Percentiles rank a stretch among this genome's conserved stretches.
phyloP scores from a whole-genome alignment of 1,140 invertebrate species.

The Zaprionus taronus region DNA sequence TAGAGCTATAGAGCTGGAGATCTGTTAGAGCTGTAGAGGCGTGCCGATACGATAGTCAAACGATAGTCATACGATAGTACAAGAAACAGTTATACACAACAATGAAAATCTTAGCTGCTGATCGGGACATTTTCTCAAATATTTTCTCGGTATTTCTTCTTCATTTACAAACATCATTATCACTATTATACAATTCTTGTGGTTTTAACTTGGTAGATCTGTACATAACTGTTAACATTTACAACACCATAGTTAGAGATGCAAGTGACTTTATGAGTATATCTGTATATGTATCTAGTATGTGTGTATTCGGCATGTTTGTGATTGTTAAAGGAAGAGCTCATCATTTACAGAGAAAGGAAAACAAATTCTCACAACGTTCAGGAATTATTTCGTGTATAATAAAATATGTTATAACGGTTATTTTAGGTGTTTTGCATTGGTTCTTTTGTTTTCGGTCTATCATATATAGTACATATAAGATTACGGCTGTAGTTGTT shows the following conservation, averaged over 20 bases:
- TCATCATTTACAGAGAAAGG: slow-evolving; percentile 48
- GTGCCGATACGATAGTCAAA: slow-evolving; percentile 12
- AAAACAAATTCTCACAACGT: slow-evolving; percentile 56
- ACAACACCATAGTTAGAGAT: slow-evolving; percentile 68
- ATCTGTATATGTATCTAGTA: slow-evolving; percentile 6
- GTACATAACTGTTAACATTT: slow-evolving; percentile 68
- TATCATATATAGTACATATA: slow-evolving; percentile 58
- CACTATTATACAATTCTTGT: slow-evolving; percentile 2
- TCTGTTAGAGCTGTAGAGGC: slow-evolving; percentile 6
- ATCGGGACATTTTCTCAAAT: slow-evolving; percentile 33
- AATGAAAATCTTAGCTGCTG: slow-evolving; percentile 2
- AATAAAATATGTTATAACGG: slow-evolving; percentile 43
- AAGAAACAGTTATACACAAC: slow-evolving; percentile 16
- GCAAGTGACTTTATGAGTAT: slow-evolving; percentile 37
- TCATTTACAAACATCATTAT: slow-evolving; percentile 9
- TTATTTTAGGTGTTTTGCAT: slow-evolving; percentile 33
- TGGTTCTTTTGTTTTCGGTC: slow-evolving; percentile 37
- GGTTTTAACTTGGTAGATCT: slow-evolving; percentile 28
- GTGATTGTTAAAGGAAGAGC: slow-evolving; percentile 14
- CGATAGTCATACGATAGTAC: slow-evolving; percentile 1
- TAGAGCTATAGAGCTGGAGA: background rate
- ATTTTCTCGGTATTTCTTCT: slow-evolving; percentile 45
- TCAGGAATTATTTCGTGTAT: slow-evolving; percentile 52
- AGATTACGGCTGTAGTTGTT: slow-evolving; percentile 61
- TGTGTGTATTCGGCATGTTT: slow-evolving; percentile 28